Percentiles rank a stretch among this genome's conserved stretches.
Evolutionary conservation across 2,113 vertebrate species (phyloP).

Genomic region (Stegostoma tigrinum): DNA sequence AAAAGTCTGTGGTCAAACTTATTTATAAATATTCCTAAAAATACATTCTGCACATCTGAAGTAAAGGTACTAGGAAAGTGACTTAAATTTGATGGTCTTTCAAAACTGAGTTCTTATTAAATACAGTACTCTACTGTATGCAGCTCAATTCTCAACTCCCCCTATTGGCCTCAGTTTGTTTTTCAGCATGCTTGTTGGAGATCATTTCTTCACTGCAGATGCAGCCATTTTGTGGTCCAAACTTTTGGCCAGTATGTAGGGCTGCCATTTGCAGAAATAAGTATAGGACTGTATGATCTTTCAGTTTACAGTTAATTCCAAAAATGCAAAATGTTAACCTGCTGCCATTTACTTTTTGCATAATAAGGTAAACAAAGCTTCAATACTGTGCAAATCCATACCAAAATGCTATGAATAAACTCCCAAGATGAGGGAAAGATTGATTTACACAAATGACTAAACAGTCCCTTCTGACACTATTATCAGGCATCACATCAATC

Average conservation of each 20-base stretch:
- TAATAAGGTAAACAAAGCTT: not conserved
- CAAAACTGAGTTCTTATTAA: not conserved
- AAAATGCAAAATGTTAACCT: not conserved
- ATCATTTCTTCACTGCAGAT: not conserved
- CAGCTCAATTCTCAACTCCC: slow-evolving; percentile 23
- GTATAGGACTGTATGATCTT: not conserved
- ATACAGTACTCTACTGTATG: not conserved
- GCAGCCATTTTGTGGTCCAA: slow-evolving; percentile 23
- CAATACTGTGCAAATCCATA: not conserved
- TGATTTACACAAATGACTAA: not conserved
- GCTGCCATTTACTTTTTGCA: not conserved
- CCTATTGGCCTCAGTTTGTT: not conserved
- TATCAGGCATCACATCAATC: not conserved
- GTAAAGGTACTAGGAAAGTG: not conserved
- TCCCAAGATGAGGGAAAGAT: not conserved
- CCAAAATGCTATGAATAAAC: not conserved
- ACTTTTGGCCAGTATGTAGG: not conserved
- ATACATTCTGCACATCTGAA: not conserved
- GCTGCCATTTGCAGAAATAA: slow-evolving; percentile 16
- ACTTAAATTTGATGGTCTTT: not conserved
- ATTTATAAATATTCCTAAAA: not conserved
- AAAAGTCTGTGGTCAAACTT: not conserved
- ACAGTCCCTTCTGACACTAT: not conserved
- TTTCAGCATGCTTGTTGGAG: slow-evolving; percentile 20
- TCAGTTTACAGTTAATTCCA: not conserved